phyloP scores from a whole-genome alignment of 2,113 vertebrate genomes.

The Pimephales promelas region DNA sequence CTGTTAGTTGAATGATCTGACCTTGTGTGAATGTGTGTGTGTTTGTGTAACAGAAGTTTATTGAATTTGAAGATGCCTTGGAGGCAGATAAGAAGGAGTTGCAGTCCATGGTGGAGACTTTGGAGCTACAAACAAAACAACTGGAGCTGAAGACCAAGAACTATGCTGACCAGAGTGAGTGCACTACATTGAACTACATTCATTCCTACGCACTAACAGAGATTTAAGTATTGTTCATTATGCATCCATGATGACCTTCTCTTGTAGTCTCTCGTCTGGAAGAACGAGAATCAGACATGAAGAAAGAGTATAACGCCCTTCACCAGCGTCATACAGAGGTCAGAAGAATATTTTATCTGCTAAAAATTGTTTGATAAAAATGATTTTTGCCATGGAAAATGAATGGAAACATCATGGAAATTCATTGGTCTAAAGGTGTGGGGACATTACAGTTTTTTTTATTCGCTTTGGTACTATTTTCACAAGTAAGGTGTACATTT shows the following conservation, averaged over 20 bases:
- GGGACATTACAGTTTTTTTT: too few species aligned
- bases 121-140: conserved; percentile 93
- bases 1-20: neutral
- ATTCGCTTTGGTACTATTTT: too few species aligned
- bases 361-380: neutral
- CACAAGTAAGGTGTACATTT: too few species aligned
- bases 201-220: neutral
- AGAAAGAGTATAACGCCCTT: conserved; percentile 96
- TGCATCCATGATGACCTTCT: neutral
- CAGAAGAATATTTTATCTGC: conserved; percentile 19
- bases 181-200: neutral
- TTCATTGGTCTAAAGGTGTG: neutral
- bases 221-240: neutral
- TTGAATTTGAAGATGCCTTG: conserved; percentile 97
- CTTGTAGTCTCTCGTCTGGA: conserved; percentile 88
- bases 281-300: conserved; percentile 96
- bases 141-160: conserved; percentile 95
- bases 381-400: conserved; percentile 2
- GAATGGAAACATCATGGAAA: neutral
- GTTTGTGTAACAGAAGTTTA: conserved; percentile 86
- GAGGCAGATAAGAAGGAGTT: conserved; percentile 98
- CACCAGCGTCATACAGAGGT: conserved; percentile 99
- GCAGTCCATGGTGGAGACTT: conserved; percentile 89
- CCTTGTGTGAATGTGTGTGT: neutral
- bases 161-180: conserved; percentile 89